Percentiles rank a stretch among this genome's conserved stretches.
Conservation (phyloP, 2,797 vertebrate species). For the Halcyon smyrnensis region DNA sequence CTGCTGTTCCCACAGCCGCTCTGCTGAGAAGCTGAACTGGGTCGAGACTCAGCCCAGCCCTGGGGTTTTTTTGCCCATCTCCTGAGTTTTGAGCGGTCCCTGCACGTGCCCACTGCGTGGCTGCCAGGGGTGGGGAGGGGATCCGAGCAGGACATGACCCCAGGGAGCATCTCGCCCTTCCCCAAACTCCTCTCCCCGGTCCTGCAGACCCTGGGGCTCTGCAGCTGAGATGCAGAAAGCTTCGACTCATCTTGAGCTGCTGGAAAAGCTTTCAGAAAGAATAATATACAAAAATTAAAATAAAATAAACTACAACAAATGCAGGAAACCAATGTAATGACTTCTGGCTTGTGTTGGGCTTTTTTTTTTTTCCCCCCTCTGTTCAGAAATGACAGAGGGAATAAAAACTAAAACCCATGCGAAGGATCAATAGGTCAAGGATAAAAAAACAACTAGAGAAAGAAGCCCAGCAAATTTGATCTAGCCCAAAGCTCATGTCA, state of each 20-base stretch:
- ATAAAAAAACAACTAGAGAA: neutral
- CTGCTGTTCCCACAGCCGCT: neutral
- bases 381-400: neutral
- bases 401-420: neutral
- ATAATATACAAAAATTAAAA: neutral
- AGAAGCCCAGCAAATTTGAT: slow-evolving; percentile 42
- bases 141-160: neutral
- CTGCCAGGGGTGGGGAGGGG: neutral
- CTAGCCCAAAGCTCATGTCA: slow-evolving; percentile 52
- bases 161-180: neutral
- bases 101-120: neutral
- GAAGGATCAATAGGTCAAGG: neutral
- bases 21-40: neutral
- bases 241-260: neutral
- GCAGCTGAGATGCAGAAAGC: neutral
- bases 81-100: slow-evolving; percentile 22
- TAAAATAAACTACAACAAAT: neutral
- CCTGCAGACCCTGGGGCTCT: neutral
- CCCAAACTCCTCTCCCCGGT: neutral
- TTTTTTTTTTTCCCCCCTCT: neutral
- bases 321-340: neutral
- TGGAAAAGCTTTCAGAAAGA: neutral
- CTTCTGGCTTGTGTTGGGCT: neutral
- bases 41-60: neutral
- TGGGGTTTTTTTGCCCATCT: neutral